These are phyloP conservation scores for Varecia variegata DNA, from an alignment of 2,797 vertebrate genomes.

Conservation along the genomic window DNA sequence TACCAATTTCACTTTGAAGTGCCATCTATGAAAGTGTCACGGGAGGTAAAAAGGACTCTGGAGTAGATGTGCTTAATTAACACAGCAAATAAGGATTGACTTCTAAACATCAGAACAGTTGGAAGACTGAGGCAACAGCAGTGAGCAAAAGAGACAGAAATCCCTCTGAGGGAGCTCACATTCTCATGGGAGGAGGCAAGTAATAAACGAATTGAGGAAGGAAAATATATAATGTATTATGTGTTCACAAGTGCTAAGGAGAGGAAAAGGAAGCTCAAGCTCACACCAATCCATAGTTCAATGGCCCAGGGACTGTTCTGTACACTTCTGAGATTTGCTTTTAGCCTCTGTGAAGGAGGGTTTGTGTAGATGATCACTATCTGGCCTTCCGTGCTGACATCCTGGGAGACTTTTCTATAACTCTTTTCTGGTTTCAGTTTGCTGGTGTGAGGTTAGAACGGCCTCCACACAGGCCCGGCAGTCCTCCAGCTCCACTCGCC, in stretches of 20 bases:
- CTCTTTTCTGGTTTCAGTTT: background rate
- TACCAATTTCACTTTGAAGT: background rate
- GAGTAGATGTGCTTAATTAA: background rate
- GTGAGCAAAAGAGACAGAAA: background rate
- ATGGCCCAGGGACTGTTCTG: background rate
- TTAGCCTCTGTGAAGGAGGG: background rate
- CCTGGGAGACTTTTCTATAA: background rate
- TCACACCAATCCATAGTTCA: background rate
- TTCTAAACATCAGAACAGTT: background rate
- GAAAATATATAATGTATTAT: background rate
- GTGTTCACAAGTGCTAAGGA: background rate
- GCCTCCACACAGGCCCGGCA: background rate
- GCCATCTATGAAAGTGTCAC: background rate
- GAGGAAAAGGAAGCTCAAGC: background rate
- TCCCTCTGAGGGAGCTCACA: background rate
- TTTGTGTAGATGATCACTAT: background rate
- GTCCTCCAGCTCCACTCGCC: slow-evolving; percentile 36
- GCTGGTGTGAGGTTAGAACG: background rate
- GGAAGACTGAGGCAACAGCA: background rate
- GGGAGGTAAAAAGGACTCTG: background rate
- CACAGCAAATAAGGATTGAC: background rate
- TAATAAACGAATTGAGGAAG: background rate
- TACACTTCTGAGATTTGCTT: background rate
- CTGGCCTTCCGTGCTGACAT: background rate
- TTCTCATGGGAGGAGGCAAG: background rate